Evolutionary conservation across 2,113 vertebrate genomes (phyloP), one percentile per base, ranked within the genome.

Genomic region (Myrmecophaga tridactyla): DNA sequence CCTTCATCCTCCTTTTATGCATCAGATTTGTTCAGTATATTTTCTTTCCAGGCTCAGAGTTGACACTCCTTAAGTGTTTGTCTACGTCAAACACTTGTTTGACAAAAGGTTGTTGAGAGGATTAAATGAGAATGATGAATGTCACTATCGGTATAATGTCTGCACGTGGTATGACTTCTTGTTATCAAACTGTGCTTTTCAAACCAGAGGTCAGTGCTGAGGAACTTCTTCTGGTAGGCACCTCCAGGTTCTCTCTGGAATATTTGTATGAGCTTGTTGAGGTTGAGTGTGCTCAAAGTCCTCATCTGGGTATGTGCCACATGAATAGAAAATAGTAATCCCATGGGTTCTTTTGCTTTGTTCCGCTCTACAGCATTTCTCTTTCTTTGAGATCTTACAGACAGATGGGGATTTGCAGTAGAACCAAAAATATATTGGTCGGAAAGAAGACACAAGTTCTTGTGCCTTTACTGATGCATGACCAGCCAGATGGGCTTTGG

Each of bases 271-370:
- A 65, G 77, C 86, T 78, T 41, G 18, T 13, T 58, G 62, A 86
- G n/a, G n/a, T 25, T 15, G 21, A 5, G 9, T 18, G 14, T 17
- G 18, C 17, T n/a, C n/a, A n/a, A n/a, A n/a, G n/a, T 25, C 31
- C 41, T 48, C 20, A 0, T 8, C 23, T 60, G 29, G 27, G 39
- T n/a, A 36, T 34, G 4, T 2, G 25, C 36, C 29, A 5, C n/a
- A 0, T 18, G 34, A n/a, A 12, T 4, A 20, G n/a, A 21, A 51
- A 25, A 8, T 36, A 36, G 34, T 4, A 0, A 5, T 62, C n/a
- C 27, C 58, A 15, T 9, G 60, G 72, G 56, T 83, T 36, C 53
- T 56, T 81, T 41, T 34, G 39, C 46, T 63, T 77, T 13, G 1
- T 14, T 43, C n/a, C 23, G 36, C 51, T 21, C 43, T 27, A 7